Conservation (phyloP, 2,113 vertebrate species). For the Corvus cornix region DNA sequence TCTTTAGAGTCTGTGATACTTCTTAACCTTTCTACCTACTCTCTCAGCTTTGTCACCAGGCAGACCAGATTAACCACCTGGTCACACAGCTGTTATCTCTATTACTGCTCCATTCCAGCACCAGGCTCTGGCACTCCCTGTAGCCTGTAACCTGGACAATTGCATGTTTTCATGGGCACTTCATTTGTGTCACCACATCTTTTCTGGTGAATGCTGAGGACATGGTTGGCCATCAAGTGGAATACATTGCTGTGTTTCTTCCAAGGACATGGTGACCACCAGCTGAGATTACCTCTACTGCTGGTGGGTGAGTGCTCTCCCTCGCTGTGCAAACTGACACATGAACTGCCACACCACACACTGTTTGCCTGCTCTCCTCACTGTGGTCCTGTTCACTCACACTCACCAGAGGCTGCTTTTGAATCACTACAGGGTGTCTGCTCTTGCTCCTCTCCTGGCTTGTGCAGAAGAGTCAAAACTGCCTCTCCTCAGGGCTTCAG, state of each 20-base stretch:
- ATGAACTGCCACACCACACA: background rate
- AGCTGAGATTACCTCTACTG: background rate
- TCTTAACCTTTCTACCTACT: background rate
- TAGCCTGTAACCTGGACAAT: background rate
- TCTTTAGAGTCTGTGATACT: too few relatives aligned
- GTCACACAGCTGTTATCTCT: background rate
- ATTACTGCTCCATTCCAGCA: too few relatives aligned
- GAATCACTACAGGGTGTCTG: background rate
- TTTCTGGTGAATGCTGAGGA: background rate
- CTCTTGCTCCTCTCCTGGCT: background rate
- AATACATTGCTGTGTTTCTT: background rate
- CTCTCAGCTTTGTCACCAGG: background rate
- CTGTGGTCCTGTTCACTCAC: background rate
- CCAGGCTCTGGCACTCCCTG: background rate
- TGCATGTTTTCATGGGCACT: background rate
- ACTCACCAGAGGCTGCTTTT: background rate
- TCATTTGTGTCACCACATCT: background rate
- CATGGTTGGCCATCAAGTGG: too few relatives aligned
- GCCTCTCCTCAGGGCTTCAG: background rate
- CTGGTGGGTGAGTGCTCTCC: accelerated
- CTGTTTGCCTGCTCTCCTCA: accelerated
- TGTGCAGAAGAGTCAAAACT: background rate
- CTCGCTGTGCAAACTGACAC: accelerated
- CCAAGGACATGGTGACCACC: background rate
- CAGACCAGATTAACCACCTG: background rate